Evolutionary conservation across 2,113 vertebrate species (phyloP).

Genomic region (Catagonus wagneri): DNA sequence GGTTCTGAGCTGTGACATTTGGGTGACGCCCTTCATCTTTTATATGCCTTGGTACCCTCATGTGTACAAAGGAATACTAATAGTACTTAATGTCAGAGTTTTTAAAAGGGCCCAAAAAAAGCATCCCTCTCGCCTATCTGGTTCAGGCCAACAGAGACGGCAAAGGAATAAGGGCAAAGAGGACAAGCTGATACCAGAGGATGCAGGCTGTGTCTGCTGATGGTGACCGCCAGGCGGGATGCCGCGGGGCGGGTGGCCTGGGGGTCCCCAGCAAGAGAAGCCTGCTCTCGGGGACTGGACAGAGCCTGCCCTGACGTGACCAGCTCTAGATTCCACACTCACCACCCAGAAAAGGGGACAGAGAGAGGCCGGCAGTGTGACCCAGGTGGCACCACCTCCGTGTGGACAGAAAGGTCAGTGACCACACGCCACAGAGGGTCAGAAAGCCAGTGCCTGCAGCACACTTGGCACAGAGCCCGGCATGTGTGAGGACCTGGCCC

Average conservation of each 20-base stretch:
- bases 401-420: background rate
- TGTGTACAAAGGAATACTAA: background rate
- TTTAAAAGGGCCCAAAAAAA: background rate
- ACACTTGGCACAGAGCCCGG: background rate
- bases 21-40: background rate
- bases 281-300: background rate
- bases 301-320: background rate
- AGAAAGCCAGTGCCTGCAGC: background rate
- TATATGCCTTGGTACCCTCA: background rate
- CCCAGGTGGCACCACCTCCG: background rate
- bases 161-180: background rate
- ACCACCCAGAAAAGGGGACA: background rate
- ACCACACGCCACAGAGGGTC: accelerated
- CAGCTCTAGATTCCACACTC: background rate
- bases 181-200: background rate
- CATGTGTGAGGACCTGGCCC: background rate
- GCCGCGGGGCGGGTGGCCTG: accelerated
- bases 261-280: background rate
- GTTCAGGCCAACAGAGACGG: background rate
- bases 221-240: background rate
- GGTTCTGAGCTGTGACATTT: background rate
- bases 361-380: accelerated
- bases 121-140: background rate
- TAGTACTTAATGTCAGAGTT: background rate
- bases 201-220: too few species aligned